Evolutionary conservation across 2,797 vertebrate species (phyloP).

Genomic region (Vultur gryphus): DNA sequence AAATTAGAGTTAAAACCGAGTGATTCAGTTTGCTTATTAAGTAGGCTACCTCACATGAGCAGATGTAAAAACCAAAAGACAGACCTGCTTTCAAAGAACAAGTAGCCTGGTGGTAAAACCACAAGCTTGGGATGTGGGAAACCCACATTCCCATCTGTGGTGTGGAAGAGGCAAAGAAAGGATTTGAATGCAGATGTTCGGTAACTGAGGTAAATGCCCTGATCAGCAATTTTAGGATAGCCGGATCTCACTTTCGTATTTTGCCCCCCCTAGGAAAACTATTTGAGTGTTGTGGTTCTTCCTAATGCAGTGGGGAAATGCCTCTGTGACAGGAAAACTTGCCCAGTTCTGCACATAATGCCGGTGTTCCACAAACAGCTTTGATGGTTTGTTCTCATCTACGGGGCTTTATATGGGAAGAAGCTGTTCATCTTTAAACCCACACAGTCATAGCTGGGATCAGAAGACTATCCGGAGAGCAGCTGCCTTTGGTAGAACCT

Average conservation of each 20-base stretch:
- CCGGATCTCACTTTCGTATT: neutral
- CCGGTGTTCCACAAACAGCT: neutral
- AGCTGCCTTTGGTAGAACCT: neutral
- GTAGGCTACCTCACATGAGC: neutral
- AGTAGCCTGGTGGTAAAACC: conserved; percentile 42
- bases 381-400: neutral
- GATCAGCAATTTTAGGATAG: neutral
- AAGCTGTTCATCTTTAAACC: neutral
- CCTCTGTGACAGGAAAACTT: neutral
- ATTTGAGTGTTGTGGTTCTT: neutral
- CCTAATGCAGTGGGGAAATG: neutral
- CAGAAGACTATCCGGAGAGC: neutral
- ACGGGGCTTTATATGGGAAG: neutral
- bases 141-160: conserved; percentile 6
- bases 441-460: neutral
- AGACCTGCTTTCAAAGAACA: conserved; percentile 46
- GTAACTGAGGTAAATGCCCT: neutral
- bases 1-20: neutral
- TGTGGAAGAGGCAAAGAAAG: neutral
- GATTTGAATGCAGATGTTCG: neutral
- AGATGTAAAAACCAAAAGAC: neutral
- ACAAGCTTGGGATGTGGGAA: conserved; percentile 38
- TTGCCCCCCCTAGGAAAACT: neutral
- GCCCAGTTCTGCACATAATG: neutral
- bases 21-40: neutral